Evolutionary conservation across 2,888 invertebrate genomes (phyloP).

Genomic region (Homarus gammarus): DNA sequence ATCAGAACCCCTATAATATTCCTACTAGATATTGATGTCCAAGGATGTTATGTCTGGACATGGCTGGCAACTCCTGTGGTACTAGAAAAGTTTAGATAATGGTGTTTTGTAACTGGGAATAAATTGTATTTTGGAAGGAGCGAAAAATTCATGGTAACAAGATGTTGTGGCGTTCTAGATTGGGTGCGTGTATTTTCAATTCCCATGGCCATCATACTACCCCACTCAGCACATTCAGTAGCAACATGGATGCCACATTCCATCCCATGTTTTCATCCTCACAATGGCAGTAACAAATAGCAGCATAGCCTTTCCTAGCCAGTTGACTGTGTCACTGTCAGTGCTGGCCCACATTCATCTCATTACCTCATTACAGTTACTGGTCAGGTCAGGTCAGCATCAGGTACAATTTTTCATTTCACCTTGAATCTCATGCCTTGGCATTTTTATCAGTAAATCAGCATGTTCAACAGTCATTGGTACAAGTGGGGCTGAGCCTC

Average conservation of each 20-base stretch:
- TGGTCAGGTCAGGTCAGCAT: conserved; percentile 69
- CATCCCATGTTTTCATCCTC: conserved; percentile 30
- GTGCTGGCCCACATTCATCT: conserved; percentile 41
- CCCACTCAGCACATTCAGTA: conserved; percentile 25
- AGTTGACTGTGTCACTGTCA: conserved; percentile 31
- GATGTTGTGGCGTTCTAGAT: conserved; percentile 33
- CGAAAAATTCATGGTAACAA: background rate
- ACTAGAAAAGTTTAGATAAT: conserved; percentile 35
- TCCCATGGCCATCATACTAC: conserved; percentile 35
- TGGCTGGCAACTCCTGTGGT: conserved; percentile 21
- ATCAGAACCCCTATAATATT: conserved; percentile 22
- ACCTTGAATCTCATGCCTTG: conserved; percentile 42
- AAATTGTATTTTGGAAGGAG: conserved; percentile 15
- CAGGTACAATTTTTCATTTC: conserved; percentile 68
- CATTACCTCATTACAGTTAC: conserved; percentile 56
- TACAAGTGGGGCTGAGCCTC: conserved; percentile 42
- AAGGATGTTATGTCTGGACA: conserved; percentile 20
- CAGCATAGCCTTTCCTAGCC: conserved; percentile 52
- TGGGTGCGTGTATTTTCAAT: conserved; percentile 9
- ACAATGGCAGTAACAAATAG: conserved; percentile 29
- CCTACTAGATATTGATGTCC: conserved; percentile 29
- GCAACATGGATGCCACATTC: conserved; percentile 55
- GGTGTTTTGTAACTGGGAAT: conserved; percentile 21
- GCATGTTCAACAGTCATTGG: conserved; percentile 60
- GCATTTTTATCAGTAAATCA: conserved; percentile 37